Evolutionary conservation across 2,888 invertebrate genomes (phyloP), one percentile per base, ranked within the genome.

Genomic region (Drosophila sordidapex): DNA sequence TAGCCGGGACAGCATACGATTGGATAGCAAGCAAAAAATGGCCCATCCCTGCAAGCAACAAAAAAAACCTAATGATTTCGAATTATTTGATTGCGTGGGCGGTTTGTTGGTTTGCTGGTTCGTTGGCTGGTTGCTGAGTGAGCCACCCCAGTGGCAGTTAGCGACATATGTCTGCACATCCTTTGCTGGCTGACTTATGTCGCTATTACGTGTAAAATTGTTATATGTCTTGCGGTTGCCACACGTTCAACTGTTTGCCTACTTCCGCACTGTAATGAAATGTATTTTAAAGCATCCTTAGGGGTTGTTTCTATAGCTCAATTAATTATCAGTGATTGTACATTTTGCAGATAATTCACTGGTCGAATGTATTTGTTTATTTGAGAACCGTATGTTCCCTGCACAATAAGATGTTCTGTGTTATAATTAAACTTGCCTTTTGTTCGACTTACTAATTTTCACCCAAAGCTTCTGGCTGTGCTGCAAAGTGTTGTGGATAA

Each of bases 31-130:
- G 18, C 5, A 38, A 56, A 56, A 65, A 66, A 33, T 56, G 58
- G 61, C 72, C 62, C 73, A 74, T 70, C 72, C 76, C 76, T 64
- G 70, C 29, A 18, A 25, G n/a, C 6, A 38, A 35, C 8, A 35
- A 38, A 36, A 25, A 58, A 54, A 85, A 90, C 82, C 80, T 90
- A 92, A 92, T 92, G 91, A 91, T 80, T 87, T 81, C 84, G 89
- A 90, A 90, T 90, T 83, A 89, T 91, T 92, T 91, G 91, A 91
- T 91, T 90, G 90, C 83, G 91, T 90, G 91, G 92, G 92, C 87
- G 92, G 88, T 80, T 81, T 83, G 77, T 74, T 78, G 83, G 70
- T 60, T 70, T 62, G 40, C 6, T 40, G 56, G 36, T 29, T 58
- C 53, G 71, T 36, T 57, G 64, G 66, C 52, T 65, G 71, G 46